Conservation (phyloP, 2,113 vertebrate species). For the Oenanthe oenanthe region DNA sequence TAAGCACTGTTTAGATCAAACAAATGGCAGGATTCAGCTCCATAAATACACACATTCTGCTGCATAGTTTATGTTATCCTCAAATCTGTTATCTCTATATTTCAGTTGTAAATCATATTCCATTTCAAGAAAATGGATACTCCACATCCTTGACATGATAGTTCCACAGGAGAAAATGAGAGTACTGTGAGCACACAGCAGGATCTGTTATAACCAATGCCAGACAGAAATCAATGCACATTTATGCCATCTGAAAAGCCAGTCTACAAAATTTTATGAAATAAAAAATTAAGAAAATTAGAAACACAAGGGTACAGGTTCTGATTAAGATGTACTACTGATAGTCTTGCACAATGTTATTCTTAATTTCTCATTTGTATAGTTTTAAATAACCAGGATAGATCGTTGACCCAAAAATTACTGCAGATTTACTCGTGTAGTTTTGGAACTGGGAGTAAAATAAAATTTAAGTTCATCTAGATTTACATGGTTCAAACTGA, state of each 20-base stretch:
- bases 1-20: background rate
- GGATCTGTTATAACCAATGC: background rate
- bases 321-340: background rate
- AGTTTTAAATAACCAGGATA: background rate
- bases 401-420: background rate
- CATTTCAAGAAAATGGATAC: background rate
- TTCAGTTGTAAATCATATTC: background rate
- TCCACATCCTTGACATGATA: background rate
- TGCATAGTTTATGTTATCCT: background rate
- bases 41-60: background rate
- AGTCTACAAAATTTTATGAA: background rate
- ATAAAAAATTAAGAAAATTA: background rate
- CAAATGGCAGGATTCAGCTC: background rate
- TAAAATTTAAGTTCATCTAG: background rate
- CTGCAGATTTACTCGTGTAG: background rate
- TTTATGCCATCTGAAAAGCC: background rate
- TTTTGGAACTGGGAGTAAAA: background rate
- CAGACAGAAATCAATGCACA: background rate
- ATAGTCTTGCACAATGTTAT: background rate
- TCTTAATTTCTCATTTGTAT: background rate
- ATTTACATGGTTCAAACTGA: background rate
- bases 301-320: background rate
- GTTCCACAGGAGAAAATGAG: background rate
- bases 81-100: background rate
- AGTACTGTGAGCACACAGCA: background rate